phyloP scores from a whole-genome alignment of 2,797 vertebrate species.

The Myotis vivesi region DNA sequence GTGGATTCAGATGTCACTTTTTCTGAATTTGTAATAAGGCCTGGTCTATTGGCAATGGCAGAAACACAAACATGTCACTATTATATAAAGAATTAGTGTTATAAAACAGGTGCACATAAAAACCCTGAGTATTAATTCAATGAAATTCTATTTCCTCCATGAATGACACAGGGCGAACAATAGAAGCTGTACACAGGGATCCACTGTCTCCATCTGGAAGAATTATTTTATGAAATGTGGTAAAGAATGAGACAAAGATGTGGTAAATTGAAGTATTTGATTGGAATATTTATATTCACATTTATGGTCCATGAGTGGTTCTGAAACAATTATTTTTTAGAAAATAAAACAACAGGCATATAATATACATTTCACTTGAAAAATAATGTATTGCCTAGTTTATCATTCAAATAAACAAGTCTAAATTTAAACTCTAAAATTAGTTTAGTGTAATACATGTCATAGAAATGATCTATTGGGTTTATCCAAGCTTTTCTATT shows the following conservation, averaged over 20 bases:
- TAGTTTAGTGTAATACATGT: background rate
- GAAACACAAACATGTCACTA: background rate
- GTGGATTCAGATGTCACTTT: background rate
- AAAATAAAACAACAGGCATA: background rate
- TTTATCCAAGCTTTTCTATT: conserved; percentile 8
- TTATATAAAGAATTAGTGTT: background rate
- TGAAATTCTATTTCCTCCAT: background rate
- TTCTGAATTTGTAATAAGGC: background rate
- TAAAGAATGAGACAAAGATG: background rate
- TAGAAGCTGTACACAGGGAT: background rate
- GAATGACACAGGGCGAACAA: background rate
- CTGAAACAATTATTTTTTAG: background rate
- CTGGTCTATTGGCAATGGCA: background rate
- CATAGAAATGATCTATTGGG: background rate
- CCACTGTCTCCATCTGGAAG: background rate
- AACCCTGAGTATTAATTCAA: background rate
- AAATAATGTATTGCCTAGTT: background rate
- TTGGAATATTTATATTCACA: background rate
- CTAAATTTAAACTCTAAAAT: background rate
- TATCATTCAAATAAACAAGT: background rate
- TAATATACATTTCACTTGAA: background rate
- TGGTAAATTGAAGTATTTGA: background rate
- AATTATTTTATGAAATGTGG: background rate
- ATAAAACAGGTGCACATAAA: background rate
- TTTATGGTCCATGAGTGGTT: background rate